These are phyloP conservation scores for Tamandua tetradactyla DNA, from an alignment of 2,797 vertebrate species.

Conservation along the genomic window DNA sequence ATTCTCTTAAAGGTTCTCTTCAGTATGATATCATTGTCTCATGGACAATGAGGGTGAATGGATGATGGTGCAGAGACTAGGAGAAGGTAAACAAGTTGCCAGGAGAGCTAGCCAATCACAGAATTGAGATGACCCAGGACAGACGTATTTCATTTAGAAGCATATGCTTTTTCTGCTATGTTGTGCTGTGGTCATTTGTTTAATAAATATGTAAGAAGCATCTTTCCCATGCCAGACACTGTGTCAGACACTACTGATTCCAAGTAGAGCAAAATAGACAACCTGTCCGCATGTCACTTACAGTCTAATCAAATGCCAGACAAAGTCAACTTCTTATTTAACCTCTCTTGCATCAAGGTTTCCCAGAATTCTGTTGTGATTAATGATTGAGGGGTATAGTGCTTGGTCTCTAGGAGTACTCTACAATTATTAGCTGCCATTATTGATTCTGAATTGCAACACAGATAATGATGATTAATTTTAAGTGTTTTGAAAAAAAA, in stretches of 20 bases:
- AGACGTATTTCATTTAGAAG: neutral
- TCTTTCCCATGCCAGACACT: neutral
- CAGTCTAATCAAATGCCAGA: neutral
- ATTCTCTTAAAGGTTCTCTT: neutral
- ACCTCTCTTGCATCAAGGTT: neutral
- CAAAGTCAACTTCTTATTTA: neutral
- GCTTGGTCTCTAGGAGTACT: neutral
- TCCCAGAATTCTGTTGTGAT: neutral
- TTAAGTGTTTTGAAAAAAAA: neutral
- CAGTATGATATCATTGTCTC: neutral
- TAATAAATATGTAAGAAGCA: neutral
- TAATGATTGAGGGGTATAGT: neutral
- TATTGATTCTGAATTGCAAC: neutral
- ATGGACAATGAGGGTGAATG: no score
- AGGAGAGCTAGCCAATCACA: neutral
- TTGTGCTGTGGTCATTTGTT: neutral
- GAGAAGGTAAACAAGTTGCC: neutral
- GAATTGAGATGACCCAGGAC: neutral
- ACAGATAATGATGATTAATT: neutral
- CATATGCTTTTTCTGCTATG: rapidly evolving
- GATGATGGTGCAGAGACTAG: neutral
- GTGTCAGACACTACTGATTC: neutral
- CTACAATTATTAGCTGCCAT: neutral
- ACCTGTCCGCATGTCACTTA: neutral
- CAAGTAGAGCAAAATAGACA: neutral